Evolutionary conservation across 2,888 invertebrate genomes (phyloP), one percentile per base, ranked within the genome.

Genomic region (Napeogenes sylphis): DNA sequence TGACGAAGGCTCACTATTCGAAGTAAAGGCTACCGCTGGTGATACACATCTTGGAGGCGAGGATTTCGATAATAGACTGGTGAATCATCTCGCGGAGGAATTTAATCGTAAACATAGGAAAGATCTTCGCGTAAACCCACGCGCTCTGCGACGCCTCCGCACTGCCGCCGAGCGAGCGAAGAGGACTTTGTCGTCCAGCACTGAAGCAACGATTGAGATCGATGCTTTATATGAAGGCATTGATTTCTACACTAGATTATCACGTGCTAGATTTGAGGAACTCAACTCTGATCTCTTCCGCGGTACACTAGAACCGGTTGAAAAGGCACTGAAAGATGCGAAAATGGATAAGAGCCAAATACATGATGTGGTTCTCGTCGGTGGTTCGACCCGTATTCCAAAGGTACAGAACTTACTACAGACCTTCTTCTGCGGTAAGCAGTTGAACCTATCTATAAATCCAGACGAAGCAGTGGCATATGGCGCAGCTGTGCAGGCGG

Each of bases 31-130:
- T 0, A 96, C 95, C 1, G 94, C 94, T 59, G 95, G 95, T 35
- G 95, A 96, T 75, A 95, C 95, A 10, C 95, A 95, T 77, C 89
- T 95, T 65, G 94, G 95, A 54, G 94, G 94, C 32, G 94, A 94
- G 80, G 93, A 94, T 81, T 87, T 87, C 67, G 70, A 92, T 75
- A 92, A 92, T 75, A 78, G 93, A 60, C 78, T 94, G 67, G 93
- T 93, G 30, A 91, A 86, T 60, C 92, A 93, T 72, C 88, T 93
- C 58, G 87, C 91, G 38, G 92, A 93, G 21, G 94, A 94, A 77
- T 94, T 94, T 81, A 91, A 92, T 77, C 80, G 93, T 2, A 94
- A 94, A 72, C 92, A 85, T 82, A 91, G 87, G 65, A 93, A 94
- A 63, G 94, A 95, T 73, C 68, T 95, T 53, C 80, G 85, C 30